Evolutionary conservation across 2,888 invertebrate species (phyloP), one percentile per base, ranked within the genome.

Genomic region (Pristionchus maxplancki): DNA sequence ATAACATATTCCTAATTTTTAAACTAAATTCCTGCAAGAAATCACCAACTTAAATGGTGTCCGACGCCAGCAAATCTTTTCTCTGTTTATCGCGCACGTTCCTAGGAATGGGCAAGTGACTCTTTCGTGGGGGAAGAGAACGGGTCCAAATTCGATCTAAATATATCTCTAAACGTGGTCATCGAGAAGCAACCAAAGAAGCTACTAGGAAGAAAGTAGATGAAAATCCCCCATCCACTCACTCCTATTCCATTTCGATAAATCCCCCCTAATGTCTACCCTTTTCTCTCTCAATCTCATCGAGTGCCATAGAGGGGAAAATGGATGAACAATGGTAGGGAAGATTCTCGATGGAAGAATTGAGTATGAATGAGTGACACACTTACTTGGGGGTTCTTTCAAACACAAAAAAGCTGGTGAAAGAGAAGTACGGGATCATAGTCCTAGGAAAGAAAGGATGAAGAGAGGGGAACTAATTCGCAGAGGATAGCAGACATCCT

Each of bases 241-340:
- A 67, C 31, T 34, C 67, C 31, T 67, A 67, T 67, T 67, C 34
- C 31, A 67, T 67, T 67, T 67, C 67, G 31, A 67, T 67, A 67
- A 34, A 67, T 67, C 67, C 67, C n/a, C 31, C 67, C 31, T 67
- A 58, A 58, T 58, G 58, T 67, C 67, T 4, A 34, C 11, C 31
- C 67, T 34, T 34, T 67, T 67, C 67, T 34, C 67, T 34, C 67
- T 67, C 67, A 67, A 67, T 67, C 67, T 67, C 67, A 67, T 34
- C 34, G 67, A 67, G 67, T 17, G 67, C 67, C 67, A 67, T 67
- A 67, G 67, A 34, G 9, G 67, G 67, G 31, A 67, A 67, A 67
- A 34, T 67, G 67, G 67, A 67, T 67, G 67, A 67, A 67, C 67
- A 67, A 67, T 67, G 24, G 67, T 24, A 67, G 34, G 9, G 67